A percentile compares a stretch with the other conserved stretches of the same genome.
Evolutionary conservation across 92 coral and sea anemone genomes (phyloP).

Genomic region (Palythoa caribaeorum): DNA sequence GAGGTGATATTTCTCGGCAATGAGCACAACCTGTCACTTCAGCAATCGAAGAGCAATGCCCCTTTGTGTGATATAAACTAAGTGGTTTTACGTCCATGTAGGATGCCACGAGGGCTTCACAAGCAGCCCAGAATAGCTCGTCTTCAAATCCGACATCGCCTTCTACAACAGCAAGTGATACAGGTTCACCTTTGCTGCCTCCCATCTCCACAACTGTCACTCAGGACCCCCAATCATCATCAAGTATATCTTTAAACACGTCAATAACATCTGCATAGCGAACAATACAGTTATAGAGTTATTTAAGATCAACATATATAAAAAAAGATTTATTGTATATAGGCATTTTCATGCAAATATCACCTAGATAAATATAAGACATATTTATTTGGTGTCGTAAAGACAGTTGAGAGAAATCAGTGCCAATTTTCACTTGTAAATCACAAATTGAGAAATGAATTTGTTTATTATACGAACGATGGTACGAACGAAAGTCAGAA

Average conservation of each 20-base stretch:
- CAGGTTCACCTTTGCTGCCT: neutral
- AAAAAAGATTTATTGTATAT: conserved; percentile 47
- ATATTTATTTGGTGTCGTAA: conserved; percentile 47
- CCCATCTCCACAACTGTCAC: conserved; percentile 13
- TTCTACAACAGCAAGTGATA: neutral
- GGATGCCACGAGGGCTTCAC: conserved; percentile 35
- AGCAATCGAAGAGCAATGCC: no score
- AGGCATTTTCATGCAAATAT: conserved; percentile 36
- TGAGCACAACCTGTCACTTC: no score
- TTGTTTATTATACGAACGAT: conserved; percentile 12
- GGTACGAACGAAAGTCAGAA: neutral
- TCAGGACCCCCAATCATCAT: conserved; percentile 28
- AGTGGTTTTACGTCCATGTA: neutral
- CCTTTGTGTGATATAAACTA: no score
- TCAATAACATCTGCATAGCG: conserved; percentile 38
- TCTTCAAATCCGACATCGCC: conserved; percentile 2
- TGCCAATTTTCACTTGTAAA: conserved; percentile 16
- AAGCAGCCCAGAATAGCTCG: conserved; percentile 20
- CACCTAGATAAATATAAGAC: conserved; percentile 49
- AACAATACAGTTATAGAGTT: conserved; percentile 33
- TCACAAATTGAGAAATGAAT: conserved; percentile 9
- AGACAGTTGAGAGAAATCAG: conserved; percentile 20
- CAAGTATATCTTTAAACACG: conserved; percentile 41
- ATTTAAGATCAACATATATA: conserved; percentile 22
- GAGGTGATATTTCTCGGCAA: no score